These are phyloP conservation scores for Agrenia bidenticulata DNA, from an alignment of 2,888 invertebrate species.

Conservation along the genomic window DNA sequence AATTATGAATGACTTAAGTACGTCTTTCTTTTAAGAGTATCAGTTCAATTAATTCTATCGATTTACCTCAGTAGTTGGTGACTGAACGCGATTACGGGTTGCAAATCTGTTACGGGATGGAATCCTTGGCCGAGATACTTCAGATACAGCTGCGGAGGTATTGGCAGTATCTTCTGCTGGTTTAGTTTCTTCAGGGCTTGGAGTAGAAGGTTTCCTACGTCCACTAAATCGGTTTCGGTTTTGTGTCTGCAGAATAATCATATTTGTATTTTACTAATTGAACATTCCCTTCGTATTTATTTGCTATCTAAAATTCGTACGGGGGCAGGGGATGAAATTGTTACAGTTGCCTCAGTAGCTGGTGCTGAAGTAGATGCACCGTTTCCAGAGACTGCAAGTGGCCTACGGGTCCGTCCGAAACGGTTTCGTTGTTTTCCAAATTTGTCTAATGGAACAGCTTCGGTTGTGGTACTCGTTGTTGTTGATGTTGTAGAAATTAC, in stretches of 20 bases:
- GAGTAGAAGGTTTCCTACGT: constrained; percentile 25
- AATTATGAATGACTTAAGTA: neutral
- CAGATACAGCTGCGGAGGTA: constrained; percentile 1
- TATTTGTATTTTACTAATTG: too few species aligned
- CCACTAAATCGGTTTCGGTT: constrained; percentile 27
- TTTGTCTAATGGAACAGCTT: constrained; percentile 29
- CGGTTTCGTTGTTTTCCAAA: constrained; percentile 35
- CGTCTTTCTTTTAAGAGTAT: too few species aligned
- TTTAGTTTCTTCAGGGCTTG: constrained; percentile 21
- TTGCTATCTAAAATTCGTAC: neutral
- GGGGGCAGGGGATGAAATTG: constrained; percentile 8
- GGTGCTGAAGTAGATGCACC: constrained; percentile 22
- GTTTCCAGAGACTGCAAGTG: constrained; percentile 13
- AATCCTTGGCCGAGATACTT: constrained; percentile 23
- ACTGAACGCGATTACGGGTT: constrained; percentile 27
- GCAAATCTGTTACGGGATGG: constrained; percentile 35
- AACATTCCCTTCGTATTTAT: neutral
- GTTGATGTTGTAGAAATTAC: constrained; percentile 38
- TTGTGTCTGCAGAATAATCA: neutral
- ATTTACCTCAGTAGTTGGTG: constrained; percentile 31
- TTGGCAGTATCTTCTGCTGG: constrained; percentile 10
- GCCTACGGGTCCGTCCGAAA: constrained; percentile 36
- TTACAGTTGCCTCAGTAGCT: constrained; percentile 22
- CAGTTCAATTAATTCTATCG: neutral
- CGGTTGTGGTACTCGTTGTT: constrained; percentile 29